Conservation (phyloP, 1,140 invertebrate species). For the Rhyzopertha dominica region DNA sequence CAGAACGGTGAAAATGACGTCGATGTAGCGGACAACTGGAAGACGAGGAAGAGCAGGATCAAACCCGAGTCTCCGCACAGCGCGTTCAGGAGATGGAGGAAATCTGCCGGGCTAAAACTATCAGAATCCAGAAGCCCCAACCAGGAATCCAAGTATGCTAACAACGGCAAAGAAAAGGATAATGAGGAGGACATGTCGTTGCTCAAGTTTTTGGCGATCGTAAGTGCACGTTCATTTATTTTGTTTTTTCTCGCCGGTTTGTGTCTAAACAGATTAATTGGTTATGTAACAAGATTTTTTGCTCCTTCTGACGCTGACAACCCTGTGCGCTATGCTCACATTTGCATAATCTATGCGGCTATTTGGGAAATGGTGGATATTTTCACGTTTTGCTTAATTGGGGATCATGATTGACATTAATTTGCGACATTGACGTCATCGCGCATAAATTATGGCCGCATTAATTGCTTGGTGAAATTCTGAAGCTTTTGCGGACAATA, state of each 20-base stretch:
- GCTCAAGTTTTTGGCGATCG: slow-evolving; percentile 59
- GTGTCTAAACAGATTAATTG: background rate
- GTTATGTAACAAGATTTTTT: too few species aligned
- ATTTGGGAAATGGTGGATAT: too few species aligned
- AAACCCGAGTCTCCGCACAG: slow-evolving; percentile 29
- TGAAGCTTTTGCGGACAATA: too few species aligned
- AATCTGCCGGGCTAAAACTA: slow-evolving; percentile 25
- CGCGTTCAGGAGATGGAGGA: slow-evolving; percentile 42
- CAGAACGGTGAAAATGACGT: slow-evolving; percentile 42
- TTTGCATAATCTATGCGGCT: too few species aligned
- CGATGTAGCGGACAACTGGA: slow-evolving; percentile 40
- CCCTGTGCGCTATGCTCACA: too few species aligned
- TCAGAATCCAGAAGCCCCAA: slow-evolving; percentile 24
- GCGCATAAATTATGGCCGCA: too few species aligned
- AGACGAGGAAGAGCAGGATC: slow-evolving; percentile 23
- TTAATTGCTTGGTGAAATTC: too few species aligned
- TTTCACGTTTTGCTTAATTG: too few species aligned
- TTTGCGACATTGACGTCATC: too few species aligned
- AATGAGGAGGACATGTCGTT: slow-evolving; percentile 52
- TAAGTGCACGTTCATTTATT: too few species aligned
- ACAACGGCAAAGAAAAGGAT: slow-evolving; percentile 15
- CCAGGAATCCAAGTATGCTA: slow-evolving; percentile 21
- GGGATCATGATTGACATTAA: too few species aligned
- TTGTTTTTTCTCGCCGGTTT: background rate
- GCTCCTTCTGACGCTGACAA: too few species aligned